Evolutionary conservation across 2,797 vertebrate genomes (phyloP), one percentile per base, ranked within the genome.

Genomic region (Protosalanx chinensis): DNA sequence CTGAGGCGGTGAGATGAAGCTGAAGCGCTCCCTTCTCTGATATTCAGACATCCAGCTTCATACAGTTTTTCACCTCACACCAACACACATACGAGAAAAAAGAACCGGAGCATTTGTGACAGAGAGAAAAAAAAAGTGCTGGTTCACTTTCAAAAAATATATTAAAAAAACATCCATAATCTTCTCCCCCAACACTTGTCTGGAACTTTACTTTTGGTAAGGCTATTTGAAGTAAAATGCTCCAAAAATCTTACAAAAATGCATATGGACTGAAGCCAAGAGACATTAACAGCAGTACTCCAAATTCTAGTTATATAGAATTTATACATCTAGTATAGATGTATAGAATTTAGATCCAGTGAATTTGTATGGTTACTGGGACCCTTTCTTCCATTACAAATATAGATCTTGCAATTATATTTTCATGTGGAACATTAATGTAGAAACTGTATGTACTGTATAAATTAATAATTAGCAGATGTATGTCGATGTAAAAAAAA

Each of bases 141-240:
- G 97, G 97, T 93, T 96, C 96, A 96, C 97, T 98, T 97, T 94
- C 85, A 80, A 64, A 1, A 83, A 84, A 73, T 66, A 71, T 10
- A 41, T 46, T 12, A 46, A 46, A 46, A 12, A 41, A 46, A 46
- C 12, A 46, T 46, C 46, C 30, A 10, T 75, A 65, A 15, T 20
- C 35, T 67, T 49, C 63, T 58, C 79, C 76, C 57, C 71, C 23
- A 60, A 74, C 57, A 61, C 60, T 70, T 77, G 80, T 81, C 76
- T 75, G 66, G 69, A 80, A 66, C 41, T 46, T 23, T 30, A 80
- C 74, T 46, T 76, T 70, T 57, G 67, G 61, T 68, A 76, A 79
- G 76, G 77, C 77, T 77, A 60, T 67, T 23, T 0, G 37, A 32
- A 78, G 80, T 84, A 82, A 88, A 84, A 29, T 23, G 78, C 82